phyloP scores from a whole-genome alignment of 2,797 vertebrate genomes.

The Phylloscopus collybita region DNA sequence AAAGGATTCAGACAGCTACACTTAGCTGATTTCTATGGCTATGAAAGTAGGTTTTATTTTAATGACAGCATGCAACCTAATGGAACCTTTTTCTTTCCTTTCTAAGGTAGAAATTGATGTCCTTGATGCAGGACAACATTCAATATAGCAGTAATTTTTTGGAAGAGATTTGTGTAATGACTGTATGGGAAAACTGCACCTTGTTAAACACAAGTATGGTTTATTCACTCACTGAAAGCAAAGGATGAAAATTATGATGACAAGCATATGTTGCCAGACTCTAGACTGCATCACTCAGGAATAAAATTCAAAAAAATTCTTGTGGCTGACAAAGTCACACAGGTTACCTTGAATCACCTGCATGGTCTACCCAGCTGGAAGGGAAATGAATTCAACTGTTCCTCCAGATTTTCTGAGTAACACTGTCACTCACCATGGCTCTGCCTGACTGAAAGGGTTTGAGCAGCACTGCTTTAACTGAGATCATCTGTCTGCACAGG shows the following conservation, averaged over 20 bases:
- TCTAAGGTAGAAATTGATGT: neutral
- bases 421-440: neutral
- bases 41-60: neutral
- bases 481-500: neutral
- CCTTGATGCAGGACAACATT: neutral
- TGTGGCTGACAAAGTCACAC: constrained; percentile 16
- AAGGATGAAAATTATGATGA: constrained; percentile 26
- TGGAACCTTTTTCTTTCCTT: neutral
- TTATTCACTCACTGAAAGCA: constrained; percentile 31
- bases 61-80: neutral
- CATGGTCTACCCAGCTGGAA: neutral
- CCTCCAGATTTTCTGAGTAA: neutral
- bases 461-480: neutral
- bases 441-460: neutral
- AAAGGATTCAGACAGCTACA: neutral
- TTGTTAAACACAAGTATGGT: neutral
- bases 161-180: neutral
- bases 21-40: neutral
- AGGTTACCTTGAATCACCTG: constrained; percentile 36
- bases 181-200: neutral
- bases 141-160: neutral
- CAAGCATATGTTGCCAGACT: neutral
- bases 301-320: constrained; percentile 33
- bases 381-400: neutral
- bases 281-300: constrained; percentile 25